Conservation (phyloP, 2,113 vertebrate genomes). For the Pica pica region DNA sequence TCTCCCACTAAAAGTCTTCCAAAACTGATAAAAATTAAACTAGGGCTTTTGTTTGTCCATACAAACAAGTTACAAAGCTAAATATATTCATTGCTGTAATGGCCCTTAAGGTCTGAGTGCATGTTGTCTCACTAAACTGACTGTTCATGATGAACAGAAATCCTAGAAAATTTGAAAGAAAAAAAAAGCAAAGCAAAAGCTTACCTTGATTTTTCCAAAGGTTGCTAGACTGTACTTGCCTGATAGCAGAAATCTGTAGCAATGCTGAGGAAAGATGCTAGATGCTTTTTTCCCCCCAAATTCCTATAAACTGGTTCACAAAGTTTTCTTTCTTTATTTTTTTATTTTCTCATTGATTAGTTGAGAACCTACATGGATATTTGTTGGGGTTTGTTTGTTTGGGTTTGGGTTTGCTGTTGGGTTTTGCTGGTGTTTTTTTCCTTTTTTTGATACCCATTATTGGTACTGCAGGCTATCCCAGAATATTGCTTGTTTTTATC, state of each 20-base stretch:
- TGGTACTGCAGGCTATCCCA: background rate
- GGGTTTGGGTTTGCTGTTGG: background rate
- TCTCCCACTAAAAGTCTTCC: background rate
- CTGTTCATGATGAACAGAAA: background rate
- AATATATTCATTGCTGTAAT: background rate
- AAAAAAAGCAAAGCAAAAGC: background rate
- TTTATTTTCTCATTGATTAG: background rate
- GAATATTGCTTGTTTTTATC: background rate
- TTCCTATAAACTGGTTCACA: background rate
- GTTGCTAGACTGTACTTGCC: background rate
- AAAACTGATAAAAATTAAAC: background rate
- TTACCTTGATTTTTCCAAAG: background rate
- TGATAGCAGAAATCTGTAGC: background rate
- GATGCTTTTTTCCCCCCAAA: accelerated
- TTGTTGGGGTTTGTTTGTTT: accelerated
- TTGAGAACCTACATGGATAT: background rate
- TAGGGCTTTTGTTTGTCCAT: background rate
- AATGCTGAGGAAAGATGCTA: background rate
- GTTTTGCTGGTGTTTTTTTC: background rate
- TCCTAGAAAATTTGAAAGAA: background rate
- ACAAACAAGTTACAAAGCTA: background rate
- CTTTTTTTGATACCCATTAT: background rate
- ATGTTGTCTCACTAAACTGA: background rate
- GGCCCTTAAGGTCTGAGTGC: background rate
- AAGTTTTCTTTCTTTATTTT: background rate